phyloP scores from a whole-genome alignment of 2,113 vertebrate genomes.

The Agapornis roseicollis region DNA sequence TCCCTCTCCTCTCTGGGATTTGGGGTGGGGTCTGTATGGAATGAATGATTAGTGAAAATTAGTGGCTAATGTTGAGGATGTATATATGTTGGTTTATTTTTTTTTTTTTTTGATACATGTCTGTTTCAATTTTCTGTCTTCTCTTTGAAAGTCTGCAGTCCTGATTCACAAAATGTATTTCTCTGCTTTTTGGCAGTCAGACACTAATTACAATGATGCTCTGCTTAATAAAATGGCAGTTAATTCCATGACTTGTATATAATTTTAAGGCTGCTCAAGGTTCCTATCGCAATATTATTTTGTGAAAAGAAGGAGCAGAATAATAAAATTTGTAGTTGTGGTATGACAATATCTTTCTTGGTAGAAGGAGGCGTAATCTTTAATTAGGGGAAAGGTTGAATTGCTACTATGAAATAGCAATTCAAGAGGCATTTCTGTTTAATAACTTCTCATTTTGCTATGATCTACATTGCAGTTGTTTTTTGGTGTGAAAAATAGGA shows the following conservation, averaged over 20 bases:
- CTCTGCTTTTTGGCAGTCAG: background rate
- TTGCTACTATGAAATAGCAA: background rate
- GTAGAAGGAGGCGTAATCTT: background rate
- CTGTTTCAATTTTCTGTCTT: background rate
- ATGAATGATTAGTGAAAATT: background rate
- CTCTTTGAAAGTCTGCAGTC: background rate
- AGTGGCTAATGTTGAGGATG: background rate
- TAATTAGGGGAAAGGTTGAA: background rate
- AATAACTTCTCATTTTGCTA: background rate
- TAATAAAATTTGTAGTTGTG: background rate
- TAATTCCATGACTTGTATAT: background rate
- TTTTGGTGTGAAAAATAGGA: background rate
- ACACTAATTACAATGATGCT: background rate
- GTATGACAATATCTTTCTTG: background rate
- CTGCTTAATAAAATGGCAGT: background rate
- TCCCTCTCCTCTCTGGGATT: background rate
- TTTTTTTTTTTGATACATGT: fast-evolving
- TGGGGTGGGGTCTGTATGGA: background rate
- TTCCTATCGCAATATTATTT: background rate
- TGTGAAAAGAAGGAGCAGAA: background rate
- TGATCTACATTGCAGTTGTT: background rate
- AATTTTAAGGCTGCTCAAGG: background rate
- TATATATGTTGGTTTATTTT: background rate
- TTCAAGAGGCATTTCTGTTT: background rate
- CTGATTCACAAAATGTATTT: background rate